A percentile compares a stretch with the other conserved stretches of the same genome.
phyloP scores from a whole-genome alignment of 2,888 invertebrate species.

The Scaptomyza polygonia region DNA sequence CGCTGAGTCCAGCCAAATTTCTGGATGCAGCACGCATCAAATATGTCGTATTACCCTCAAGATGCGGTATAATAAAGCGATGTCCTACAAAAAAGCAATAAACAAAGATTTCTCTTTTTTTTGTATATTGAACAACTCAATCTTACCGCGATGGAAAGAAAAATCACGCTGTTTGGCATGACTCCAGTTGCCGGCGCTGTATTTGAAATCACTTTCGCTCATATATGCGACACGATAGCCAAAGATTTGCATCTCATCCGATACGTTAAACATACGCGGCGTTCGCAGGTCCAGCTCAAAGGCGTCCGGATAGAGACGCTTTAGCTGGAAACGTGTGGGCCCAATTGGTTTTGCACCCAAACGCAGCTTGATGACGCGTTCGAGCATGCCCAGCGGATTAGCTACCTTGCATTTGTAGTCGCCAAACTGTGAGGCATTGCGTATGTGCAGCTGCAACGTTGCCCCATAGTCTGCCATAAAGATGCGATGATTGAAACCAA shows the following conservation, averaged over 20 bases:
- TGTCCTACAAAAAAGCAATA: conserved; percentile 81
- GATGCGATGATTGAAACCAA: conserved; percentile 81
- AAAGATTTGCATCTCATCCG: conserved; percentile 82
- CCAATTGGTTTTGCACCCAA: conserved; percentile 86
- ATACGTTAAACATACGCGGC: conserved; percentile 75
- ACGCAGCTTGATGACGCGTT: conserved; percentile 85
- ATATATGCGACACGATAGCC: conserved; percentile 84
- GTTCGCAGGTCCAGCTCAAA: conserved; percentile 84
- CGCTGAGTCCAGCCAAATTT: conserved; percentile 86
- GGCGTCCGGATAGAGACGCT: conserved; percentile 81
- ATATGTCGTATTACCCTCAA: conserved; percentile 85
- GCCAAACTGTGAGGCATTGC: conserved; percentile 84
- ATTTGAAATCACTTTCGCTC: conserved; percentile 81
- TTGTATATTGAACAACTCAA: neutral
- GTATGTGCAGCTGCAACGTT: conserved; percentile 81
- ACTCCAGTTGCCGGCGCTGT: conserved; percentile 83
- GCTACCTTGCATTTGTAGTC: conserved; percentile 86
- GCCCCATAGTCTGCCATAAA: conserved; percentile 82
- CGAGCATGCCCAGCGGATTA: conserved; percentile 85
- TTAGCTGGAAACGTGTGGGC: conserved; percentile 83
- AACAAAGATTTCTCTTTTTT: neutral
- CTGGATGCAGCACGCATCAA: conserved; percentile 85
- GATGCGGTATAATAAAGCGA: conserved; percentile 84
- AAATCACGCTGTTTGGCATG: conserved; percentile 82
- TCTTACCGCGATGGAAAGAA: conserved; percentile 82